Evolutionary conservation across 2,888 invertebrate species (phyloP).

Genomic region (Cepaea hortensis): DNA sequence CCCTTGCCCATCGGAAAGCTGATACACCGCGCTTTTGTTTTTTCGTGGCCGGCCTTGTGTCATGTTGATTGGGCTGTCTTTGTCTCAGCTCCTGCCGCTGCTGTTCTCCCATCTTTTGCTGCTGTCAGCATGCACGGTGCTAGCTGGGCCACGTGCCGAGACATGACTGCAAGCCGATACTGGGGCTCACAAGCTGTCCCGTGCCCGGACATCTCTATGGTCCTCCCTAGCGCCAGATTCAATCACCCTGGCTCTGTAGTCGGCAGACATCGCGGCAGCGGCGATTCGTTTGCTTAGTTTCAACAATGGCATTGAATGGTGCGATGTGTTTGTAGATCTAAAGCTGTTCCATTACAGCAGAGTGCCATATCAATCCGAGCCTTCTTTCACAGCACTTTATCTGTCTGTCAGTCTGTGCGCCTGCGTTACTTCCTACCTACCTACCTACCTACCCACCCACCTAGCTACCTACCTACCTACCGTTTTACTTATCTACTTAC

Average conservation of each 20-base stretch:
- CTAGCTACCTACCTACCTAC: too few species aligned
- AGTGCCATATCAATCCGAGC: too few species aligned
- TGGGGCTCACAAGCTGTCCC: slow-evolving; percentile 33
- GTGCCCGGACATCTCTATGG: slow-evolving; percentile 18
- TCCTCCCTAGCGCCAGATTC: not conserved
- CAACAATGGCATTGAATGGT: too few species aligned
- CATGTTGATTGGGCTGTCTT: slow-evolving; percentile 31
- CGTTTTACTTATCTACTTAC: too few species aligned
- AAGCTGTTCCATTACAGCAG: too few species aligned
- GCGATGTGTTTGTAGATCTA: too few species aligned
- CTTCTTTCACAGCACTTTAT: too few species aligned
- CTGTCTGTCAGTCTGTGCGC: too few species aligned
- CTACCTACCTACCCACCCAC: too few species aligned
- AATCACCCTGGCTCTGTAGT: not conserved
- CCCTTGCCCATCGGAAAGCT: slow-evolving; percentile 5
- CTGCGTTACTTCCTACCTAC: too few species aligned
- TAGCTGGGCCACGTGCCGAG: slow-evolving; percentile 21
- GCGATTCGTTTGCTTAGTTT: too few species aligned
- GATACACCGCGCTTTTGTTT: slow-evolving; percentile 35
- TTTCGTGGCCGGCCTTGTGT: slow-evolving; percentile 23
- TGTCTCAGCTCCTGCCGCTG: not conserved
- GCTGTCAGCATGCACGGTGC: slow-evolving; percentile 13
- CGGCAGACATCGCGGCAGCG: not conserved
- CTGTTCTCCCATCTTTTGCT: slow-evolving; percentile 16
- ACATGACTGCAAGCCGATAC: slow-evolving; percentile 33